Evolutionary conservation across 2,888 invertebrate genomes (phyloP).

Genomic region (Clusia tigrina): DNA sequence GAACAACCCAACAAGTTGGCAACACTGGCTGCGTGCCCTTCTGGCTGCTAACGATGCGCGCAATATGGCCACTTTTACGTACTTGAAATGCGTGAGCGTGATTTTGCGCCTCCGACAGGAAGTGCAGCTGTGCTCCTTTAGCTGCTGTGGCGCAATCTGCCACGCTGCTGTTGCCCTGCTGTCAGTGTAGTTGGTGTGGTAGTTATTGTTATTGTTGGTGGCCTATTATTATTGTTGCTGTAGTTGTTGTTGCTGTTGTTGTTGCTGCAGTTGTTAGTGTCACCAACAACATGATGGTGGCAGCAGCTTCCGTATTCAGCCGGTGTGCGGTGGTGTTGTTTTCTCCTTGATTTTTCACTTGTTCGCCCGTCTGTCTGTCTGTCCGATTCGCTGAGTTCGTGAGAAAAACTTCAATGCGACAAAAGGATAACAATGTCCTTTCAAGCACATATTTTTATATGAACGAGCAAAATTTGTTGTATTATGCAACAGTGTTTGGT

Average conservation of each 20-base stretch:
- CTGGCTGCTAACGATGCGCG: neutral
- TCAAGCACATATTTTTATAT: neutral
- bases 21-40: constrained; percentile 1
- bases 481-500: neutral
- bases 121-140: neutral
- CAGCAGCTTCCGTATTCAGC: too few relatives aligned
- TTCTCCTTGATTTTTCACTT: neutral
- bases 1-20: constrained; percentile 1
- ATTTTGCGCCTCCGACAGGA: constrained; percentile 8
- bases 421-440: too few relatives aligned
- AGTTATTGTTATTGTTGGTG: too few relatives aligned
- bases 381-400: too few relatives aligned
- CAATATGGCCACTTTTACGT: constrained; percentile 27
- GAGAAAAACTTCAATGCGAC: too few relatives aligned
- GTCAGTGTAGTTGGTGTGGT: too few relatives aligned
- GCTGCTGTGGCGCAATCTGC: constrained; percentile 34
- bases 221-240: constrained; percentile 32
- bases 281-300: neutral
- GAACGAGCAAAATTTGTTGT: too few relatives aligned
- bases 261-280: neutral
- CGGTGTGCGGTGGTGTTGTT: neutral
- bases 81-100: constrained; percentile 19
- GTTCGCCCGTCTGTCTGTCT: neutral
- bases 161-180: too few relatives aligned
- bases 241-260: constrained; percentile 23